phyloP scores from a whole-genome alignment of 2,888 invertebrate genomes.

The Helleia helle region DNA sequence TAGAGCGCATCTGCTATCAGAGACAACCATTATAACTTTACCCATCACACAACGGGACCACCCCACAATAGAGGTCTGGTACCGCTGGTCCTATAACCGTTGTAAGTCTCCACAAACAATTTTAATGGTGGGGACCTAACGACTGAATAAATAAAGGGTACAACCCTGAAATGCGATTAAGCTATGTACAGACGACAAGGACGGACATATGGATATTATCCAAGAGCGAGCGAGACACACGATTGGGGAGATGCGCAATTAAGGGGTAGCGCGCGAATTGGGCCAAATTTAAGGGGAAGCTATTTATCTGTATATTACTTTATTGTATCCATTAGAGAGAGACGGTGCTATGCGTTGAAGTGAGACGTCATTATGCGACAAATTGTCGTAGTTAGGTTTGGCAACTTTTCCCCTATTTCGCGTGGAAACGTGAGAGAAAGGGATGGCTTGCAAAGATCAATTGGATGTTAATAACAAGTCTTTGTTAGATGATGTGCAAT shows the following conservation, averaged over 20 bases:
- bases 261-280: conserved; percentile 63
- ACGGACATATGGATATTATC: conserved; percentile 22
- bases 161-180: conserved; percentile 68
- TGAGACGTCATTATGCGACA: conserved; percentile 29
- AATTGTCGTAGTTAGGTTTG: conserved; percentile 40
- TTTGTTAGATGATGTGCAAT: not conserved
- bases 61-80: conserved; percentile 27
- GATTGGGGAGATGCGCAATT: conserved; percentile 63
- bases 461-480: conserved; percentile 39
- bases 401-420: conserved; percentile 19
- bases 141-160: conserved; percentile 62
- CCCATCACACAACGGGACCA: no score
- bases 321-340: conserved; percentile 62
- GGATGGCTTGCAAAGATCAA: conserved; percentile 36
- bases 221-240: conserved; percentile 31
- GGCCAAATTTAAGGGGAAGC: conserved; percentile 68
- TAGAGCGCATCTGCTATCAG: conserved; percentile 42
- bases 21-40: conserved; percentile 33
- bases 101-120: conserved; percentile 60
- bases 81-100: conserved; percentile 43
- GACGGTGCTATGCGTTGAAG: conserved; percentile 33
- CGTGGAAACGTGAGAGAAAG: conserved; percentile 32
- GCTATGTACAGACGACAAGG: conserved; percentile 60
- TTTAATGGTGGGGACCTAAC: conserved; percentile 50
- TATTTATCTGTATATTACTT: conserved; percentile 71